phyloP scores from a whole-genome alignment of 2,888 invertebrate species.

The Scrobipalpa costella region DNA sequence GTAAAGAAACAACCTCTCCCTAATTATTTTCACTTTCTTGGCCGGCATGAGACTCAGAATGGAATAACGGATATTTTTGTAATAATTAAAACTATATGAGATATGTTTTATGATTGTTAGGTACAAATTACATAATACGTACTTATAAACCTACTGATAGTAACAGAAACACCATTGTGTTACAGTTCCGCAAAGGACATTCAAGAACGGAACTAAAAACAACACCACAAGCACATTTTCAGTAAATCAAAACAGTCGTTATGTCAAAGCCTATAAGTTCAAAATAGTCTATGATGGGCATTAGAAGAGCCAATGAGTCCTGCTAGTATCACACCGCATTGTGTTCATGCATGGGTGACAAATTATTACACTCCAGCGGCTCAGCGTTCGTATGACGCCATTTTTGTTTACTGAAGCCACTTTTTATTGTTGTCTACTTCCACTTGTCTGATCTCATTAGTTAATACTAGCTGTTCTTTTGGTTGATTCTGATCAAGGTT shows the following conservation, averaged over 20 bases:
- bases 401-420: constrained; percentile 21
- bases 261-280: constrained; percentile 18
- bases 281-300: constrained; percentile 27
- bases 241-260: neutral
- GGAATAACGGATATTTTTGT: constrained; percentile 30
- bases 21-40: constrained; percentile 58
- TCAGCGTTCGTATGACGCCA: constrained; percentile 30
- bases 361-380: constrained; percentile 37
- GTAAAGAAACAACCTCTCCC: constrained; percentile 37
- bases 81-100: neutral
- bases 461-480: neutral
- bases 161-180: neutral
- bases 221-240: neutral
- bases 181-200: constrained; percentile 43
- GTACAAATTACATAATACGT: neutral
- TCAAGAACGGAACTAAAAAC: constrained; percentile 43
- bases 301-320: constrained; percentile 21
- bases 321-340: constrained; percentile 44
- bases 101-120: neutral
- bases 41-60: constrained; percentile 25
- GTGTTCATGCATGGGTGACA: constrained; percentile 63
- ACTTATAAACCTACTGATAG: neutral
- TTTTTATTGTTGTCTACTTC: constrained; percentile 18
- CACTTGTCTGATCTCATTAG: constrained; percentile 19
- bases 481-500: constrained; percentile 4